phyloP scores from a whole-genome alignment of 2,113 vertebrate genomes.

The Podarcis cretensis region DNA sequence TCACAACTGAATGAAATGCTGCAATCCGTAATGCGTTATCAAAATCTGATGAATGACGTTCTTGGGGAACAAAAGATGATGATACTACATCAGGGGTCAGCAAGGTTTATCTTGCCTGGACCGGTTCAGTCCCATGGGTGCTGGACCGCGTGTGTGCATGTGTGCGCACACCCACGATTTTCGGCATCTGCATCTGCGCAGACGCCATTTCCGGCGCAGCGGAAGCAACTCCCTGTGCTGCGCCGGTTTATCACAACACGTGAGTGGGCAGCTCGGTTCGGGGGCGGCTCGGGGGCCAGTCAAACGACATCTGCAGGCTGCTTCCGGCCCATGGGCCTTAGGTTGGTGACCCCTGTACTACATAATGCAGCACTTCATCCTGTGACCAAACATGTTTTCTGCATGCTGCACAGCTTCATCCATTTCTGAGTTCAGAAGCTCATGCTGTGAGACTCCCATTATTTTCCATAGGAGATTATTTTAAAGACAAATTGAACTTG shows the following conservation, averaged over 20 bases:
- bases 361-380: not conserved
- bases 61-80: not conserved
- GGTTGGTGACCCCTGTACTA: too few relatives aligned
- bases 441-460: not conserved
- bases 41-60: not conserved
- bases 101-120: too few relatives aligned
- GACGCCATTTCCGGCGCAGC: too few relatives aligned
- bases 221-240: too few relatives aligned
- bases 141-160: too few relatives aligned
- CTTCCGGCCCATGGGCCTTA: too few relatives aligned
- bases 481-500: not conserved
- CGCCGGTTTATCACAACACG: too few relatives aligned
- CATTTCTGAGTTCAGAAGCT: not conserved
- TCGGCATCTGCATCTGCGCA: too few relatives aligned
- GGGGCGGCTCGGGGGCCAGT: too few relatives aligned
- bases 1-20: not conserved
- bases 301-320: too few relatives aligned
- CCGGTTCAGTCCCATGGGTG: too few relatives aligned
- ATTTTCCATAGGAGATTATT: not conserved
- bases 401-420: not conserved
- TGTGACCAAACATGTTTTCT: not conserved
- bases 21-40: not conserved
- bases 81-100: not conserved
- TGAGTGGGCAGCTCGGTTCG: too few relatives aligned
- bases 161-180: accelerated